Base-by-base conservation (phyloP, 1,140 invertebrate genomes). In the Stegodyphus dumicola region DNA sequence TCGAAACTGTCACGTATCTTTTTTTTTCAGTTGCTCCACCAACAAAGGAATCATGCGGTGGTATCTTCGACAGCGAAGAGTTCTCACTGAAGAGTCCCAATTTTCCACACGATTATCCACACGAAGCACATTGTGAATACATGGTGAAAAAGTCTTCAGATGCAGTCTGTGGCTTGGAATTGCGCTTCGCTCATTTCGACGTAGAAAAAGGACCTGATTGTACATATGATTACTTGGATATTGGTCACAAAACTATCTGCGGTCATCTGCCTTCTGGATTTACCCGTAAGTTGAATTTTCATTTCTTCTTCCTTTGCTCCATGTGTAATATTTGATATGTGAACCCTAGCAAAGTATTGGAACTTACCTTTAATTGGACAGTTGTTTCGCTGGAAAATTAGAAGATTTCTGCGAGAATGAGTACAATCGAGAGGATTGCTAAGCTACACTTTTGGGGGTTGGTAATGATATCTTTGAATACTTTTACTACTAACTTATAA, bases 191-290 rank as follows among this genome's bases (percentile, higher is more conserved):
- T 5, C 78, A 79, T 13, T 89, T 89, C 60, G 86, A 88, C 56
- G 33, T 88, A 7, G 88, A 88, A 76, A 88, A 88, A 52, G 78
- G 79, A 5, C 87, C 85, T 33, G 69, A 81, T 9, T 89, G 89
- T 77, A 60, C 65, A 11, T 87, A 87, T 17, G 88, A 89, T 73
- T 89, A 88, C 67, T 73, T 89, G 49, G 89, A 89, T 64, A 87
- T 89, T 18, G 88, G 88, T n/a, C 84, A 81, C 18, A 80, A 87
- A 33, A 84, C 77, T 10, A 86, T 89, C 13, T 89, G 89, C 73
- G 89, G 87, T 11, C 77, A 79, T 3, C 56, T 88, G 15, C 87
- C 87, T 17, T 73, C 85, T 48, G 87, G 84, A 85, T 88, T 86
- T 60, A 87, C 89, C 78, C 33, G 87, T 87, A 65, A 77, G 83